phyloP scores from a whole-genome alignment of 2,797 vertebrate genomes.

The Nannoperca obscura region DNA sequence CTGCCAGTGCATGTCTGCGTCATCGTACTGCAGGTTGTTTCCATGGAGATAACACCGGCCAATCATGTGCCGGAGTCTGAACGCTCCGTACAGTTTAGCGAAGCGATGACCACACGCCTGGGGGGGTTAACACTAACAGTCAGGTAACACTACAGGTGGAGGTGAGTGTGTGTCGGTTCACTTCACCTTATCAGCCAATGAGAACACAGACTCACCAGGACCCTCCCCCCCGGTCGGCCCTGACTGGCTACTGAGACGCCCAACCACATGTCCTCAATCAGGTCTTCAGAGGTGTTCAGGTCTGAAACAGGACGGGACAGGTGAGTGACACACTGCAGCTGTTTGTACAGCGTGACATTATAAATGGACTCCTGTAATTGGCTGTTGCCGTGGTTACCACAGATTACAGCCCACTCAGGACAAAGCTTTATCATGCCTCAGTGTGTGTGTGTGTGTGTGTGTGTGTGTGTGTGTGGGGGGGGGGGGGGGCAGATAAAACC shows the following conservation, averaged over 20 bases:
- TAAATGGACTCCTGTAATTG: not conserved
- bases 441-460: constrained; percentile 6
- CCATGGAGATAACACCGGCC: constrained; percentile 92
- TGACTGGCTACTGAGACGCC: constrained; percentile 93
- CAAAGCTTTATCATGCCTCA: not conserved
- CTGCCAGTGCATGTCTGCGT: constrained; percentile 87
- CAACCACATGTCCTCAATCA: constrained; percentile 94
- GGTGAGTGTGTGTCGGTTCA: not conserved
- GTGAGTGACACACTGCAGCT: not conserved
- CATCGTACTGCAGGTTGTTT: constrained; percentile 84
- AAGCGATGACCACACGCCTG: constrained; percentile 94
- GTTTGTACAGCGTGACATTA: not conserved
- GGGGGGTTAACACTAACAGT: too few species aligned
- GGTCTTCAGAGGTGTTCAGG: constrained; percentile 64
- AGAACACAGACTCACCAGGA: constrained; percentile 87
- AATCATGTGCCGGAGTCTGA: constrained; percentile 89
- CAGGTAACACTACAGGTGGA: too few species aligned
- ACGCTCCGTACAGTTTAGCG: constrained; percentile 84
- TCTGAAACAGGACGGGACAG: constrained; percentile 52
- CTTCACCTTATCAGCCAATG: constrained; percentile 20
- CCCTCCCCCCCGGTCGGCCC: constrained; percentile 84
- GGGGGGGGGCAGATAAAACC: constrained; percentile 26
- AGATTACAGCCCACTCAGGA: constrained; percentile 17
- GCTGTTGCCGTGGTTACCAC: not conserved
- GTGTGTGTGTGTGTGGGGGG: not conserved